phyloP scores from a whole-genome alignment of 2,888 invertebrate genomes.

The Baronia brevicornis region DNA sequence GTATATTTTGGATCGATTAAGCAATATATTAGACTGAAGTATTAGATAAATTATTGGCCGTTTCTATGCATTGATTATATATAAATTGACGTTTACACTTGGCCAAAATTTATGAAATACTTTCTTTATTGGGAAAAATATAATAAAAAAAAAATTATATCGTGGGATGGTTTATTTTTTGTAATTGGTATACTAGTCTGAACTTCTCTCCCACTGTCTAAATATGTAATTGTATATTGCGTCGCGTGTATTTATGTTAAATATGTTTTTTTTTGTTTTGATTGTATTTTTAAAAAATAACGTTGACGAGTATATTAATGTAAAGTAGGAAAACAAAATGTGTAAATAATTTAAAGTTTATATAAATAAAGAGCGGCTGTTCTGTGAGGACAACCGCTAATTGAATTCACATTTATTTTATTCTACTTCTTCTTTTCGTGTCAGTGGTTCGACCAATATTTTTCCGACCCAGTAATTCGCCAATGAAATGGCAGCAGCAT shows the following conservation, averaged over 20 bases:
- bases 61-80: slow-evolving; percentile 39
- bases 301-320: slow-evolving; percentile 70
- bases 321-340: slow-evolving; percentile 71
- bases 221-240: slow-evolving; percentile 58
- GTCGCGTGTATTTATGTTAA: slow-evolving; percentile 66
- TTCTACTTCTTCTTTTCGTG: neutral
- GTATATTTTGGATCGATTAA: slow-evolving; percentile 66
- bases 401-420: slow-evolving; percentile 18
- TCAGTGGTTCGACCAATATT: slow-evolving; percentile 5
- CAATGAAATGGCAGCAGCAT: no score
- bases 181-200: slow-evolving; percentile 71
- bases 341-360: slow-evolving; percentile 76
- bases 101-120: slow-evolving; percentile 66
- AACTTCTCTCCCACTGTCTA: slow-evolving; percentile 53
- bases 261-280: slow-evolving; percentile 60
- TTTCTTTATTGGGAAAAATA: slow-evolving; percentile 33
- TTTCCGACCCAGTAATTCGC: no score
- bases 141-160: slow-evolving; percentile 34
- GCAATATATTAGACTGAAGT: slow-evolving; percentile 72
- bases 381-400: slow-evolving; percentile 62
- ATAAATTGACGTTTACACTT: slow-evolving; percentile 43
- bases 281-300: slow-evolving; percentile 67
- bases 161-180: slow-evolving; percentile 61
- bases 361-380: slow-evolving; percentile 70
- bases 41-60: slow-evolving; percentile 60